Base-by-base conservation (phyloP, 2,113 vertebrate genomes). In the Conger conger region DNA sequence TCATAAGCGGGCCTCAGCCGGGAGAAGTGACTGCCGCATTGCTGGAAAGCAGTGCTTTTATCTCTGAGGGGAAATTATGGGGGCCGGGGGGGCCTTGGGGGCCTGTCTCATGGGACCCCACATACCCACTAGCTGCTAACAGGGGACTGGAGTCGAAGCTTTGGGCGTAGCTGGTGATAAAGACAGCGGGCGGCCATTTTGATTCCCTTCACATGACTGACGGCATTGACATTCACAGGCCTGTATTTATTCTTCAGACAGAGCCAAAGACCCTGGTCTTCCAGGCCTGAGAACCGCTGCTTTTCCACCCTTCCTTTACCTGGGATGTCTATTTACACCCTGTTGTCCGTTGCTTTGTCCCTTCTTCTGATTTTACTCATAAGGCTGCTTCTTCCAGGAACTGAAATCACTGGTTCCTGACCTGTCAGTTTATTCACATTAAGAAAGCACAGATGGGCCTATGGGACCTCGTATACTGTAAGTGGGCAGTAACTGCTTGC, bases 11-110 rank as follows among this genome's bases (percentile, higher is more conserved):
- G 20, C 40, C 30, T 35, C 9, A 9, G 33, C 5, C 30, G 9
- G 42, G 38, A 13, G 35, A 20, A 33, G 36, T 63, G n/a, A 40
- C 63, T n/a, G 30, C 27, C 35, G 80, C 6, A 68, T 13, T n/a
- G 68, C 20, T 63, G n/a, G 42, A 77, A 53, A 50, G 82, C 82
- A 76, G 13, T 23, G 7, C 42, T 36, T 77, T 77, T 53, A 27
- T 84, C 73, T 84, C 27, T 23, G 20, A 54, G 35, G 8, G 42
- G 27, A 35, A 73, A 77, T 86, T 79, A 30, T 23, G 23, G 82
- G 27, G 63, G 60, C 50, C 23, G 35, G 42, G n/a, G 53, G 37
- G 42, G 77, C 16, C n/a, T 33, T 27, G 33, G 76, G 76, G 84
- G n/a, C 17, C 20, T 3, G 33, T 36, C 53, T 84, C 77, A 16